Base-by-base conservation (phyloP, 2,797 vertebrate species). In the Characodon lateralis region DNA sequence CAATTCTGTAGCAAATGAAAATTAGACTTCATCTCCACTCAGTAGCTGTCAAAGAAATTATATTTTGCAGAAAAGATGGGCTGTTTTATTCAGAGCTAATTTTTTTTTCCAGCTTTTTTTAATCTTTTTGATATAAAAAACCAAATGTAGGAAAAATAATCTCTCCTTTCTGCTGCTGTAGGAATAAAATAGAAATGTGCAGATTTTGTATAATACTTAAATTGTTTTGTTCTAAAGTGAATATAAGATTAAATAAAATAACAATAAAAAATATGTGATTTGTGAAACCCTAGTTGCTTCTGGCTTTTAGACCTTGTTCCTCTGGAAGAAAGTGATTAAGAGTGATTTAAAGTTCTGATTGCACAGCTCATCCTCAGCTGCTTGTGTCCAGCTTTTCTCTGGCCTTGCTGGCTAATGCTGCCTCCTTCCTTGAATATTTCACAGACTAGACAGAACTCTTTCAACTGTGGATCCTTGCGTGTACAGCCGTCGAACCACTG, bases 371-470 rank as follows among this genome's bases (percentile, higher is more conserved):
- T 78, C 71, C 69, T 88, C 86, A 85, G 89, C 87, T 88, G 81
- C 78, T 70, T 0, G 39, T 55, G 58, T 72, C n/a, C 68, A 79
- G 79, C 76, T 77, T 71, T 84, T 81, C 48, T 85, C 72, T 76
- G 53, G 66, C 72, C 55, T 76, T 77, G 51, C 53, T 9, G 56
- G 53, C 72, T 58, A 66, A 77, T 68, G 70, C 59, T 0, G 66
- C 28, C 58, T 68, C 77, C 81, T 86, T 88, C 79, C 84, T 80
- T 26, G 77, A 81, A 87, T 85, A 69, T 79, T 77, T 82, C 76
- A 16, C 77, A 77, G 86, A 91, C 81, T 83, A 89, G 91, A 90
- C 88, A 10, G 61, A 53, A 20, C 79, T 71, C 20, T 35, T 59
- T 73, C 26, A 68, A 71, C 74, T 74, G 26, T 66, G 73, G 43